Conservation (phyloP, 2,888 invertebrate species). For the Cosmorhoe ocellata region DNA sequence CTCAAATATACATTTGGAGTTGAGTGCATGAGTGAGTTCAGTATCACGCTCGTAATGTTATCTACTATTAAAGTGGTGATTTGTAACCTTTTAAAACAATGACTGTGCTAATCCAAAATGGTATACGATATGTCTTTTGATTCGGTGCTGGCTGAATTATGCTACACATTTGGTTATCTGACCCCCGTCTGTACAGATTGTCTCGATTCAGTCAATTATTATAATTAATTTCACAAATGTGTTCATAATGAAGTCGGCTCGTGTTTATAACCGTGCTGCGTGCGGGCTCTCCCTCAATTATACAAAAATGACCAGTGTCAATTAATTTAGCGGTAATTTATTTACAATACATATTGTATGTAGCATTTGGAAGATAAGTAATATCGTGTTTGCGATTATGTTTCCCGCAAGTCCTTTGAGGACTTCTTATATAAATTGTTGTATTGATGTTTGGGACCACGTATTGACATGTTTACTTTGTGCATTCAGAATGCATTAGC, state of each 20-base stretch:
- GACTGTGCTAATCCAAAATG: conserved; percentile 51
- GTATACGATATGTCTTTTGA: conserved; percentile 44
- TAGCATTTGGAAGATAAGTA: conserved; percentile 9
- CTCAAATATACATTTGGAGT: background rate
- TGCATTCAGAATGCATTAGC: conserved; percentile 36
- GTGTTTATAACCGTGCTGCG: conserved; percentile 19
- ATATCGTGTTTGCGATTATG: conserved; percentile 13
- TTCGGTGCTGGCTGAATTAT: conserved; percentile 16
- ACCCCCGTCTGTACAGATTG: background rate
- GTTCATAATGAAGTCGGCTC: conserved; percentile 17
- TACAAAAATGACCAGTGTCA: conserved; percentile 38
- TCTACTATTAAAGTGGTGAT: background rate
- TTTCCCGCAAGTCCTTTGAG: conserved; percentile 28
- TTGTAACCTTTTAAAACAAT: conserved; percentile 31
- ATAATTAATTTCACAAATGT: conserved; percentile 10
- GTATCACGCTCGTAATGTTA: no score
- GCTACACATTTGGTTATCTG: conserved; percentile 17
- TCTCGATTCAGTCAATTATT: background rate
- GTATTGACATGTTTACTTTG: conserved; percentile 17
- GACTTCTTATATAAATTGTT: conserved; percentile 20
- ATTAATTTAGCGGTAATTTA: conserved; percentile 41
- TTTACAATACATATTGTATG: conserved; percentile 23
- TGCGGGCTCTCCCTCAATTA: conserved; percentile 20
- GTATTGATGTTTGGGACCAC: conserved; percentile 23
- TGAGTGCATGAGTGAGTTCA: no score